phyloP scores from a whole-genome alignment of 2,113 vertebrate species.

The Steatornis caripensis region DNA sequence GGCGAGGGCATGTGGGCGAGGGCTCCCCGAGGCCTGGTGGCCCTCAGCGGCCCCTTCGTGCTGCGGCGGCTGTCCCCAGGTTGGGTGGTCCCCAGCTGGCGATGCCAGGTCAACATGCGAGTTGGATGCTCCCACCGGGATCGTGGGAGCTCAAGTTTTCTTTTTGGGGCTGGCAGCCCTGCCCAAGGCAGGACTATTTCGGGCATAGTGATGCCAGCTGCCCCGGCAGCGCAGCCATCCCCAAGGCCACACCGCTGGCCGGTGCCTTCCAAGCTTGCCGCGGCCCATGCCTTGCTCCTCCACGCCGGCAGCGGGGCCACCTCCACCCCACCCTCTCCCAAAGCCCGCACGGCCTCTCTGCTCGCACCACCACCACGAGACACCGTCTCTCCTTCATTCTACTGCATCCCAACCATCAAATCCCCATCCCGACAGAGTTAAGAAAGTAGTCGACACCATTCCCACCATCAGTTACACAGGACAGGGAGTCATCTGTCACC shows the following conservation, averaged over 20 bases:
- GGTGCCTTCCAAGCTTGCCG: background rate
- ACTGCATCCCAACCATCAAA: background rate
- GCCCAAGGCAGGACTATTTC: background rate
- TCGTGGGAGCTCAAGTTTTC: background rate
- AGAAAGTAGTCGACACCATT: background rate
- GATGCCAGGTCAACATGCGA: accelerated
- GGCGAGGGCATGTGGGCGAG: accelerated
- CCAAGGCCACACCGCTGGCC: background rate
- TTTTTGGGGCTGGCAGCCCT: background rate
- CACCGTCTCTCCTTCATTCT: background rate
- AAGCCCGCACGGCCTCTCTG: background rate
- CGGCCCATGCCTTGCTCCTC: background rate
- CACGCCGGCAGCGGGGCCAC: accelerated
- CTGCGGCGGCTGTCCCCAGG: background rate
- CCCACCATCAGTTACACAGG: background rate
- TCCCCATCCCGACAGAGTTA: background rate
- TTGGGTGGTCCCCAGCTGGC: background rate
- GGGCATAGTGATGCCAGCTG: background rate
- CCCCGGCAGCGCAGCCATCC: accelerated
- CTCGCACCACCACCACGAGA: background rate
- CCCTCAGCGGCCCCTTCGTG: accelerated
- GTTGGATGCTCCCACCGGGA: background rate
- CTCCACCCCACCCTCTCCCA: background rate
- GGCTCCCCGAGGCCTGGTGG: accelerated
- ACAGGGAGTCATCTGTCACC: background rate